These are phyloP conservation scores for Seira musarum DNA, from an alignment of 2,888 invertebrate species.

Conservation along the genomic window DNA sequence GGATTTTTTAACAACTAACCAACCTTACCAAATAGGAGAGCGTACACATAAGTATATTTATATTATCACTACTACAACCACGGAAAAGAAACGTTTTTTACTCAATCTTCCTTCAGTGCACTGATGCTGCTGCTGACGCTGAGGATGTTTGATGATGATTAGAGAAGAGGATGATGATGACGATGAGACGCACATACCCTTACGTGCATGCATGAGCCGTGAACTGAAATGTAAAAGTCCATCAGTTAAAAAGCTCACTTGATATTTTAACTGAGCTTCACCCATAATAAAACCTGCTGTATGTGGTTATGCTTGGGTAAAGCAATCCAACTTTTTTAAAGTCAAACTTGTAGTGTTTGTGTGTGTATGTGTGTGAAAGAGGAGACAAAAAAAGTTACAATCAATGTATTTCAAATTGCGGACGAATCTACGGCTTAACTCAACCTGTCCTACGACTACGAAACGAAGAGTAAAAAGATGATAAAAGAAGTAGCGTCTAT, in stretches of 20 bases:
- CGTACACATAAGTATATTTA: background rate
- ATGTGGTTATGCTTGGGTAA: slow-evolving; percentile 3
- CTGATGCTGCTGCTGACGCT: background rate
- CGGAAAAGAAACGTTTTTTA: background rate
- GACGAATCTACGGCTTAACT: background rate
- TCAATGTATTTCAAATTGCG: no score
- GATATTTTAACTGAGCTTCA: background rate
- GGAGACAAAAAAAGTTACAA: background rate
- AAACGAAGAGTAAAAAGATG: background rate
- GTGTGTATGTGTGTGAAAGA: background rate
- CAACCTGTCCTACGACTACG: background rate
- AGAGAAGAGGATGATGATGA: slow-evolving; percentile 23
- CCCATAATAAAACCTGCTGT: background rate
- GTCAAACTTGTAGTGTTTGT: background rate
- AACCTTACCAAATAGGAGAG: background rate
- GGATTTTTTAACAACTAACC: background rate
- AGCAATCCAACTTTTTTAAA: background rate
- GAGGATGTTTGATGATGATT: slow-evolving; percentile 7
- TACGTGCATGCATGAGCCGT: background rate
- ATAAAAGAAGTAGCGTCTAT: background rate
- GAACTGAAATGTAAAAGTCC: slow-evolving; percentile 9
- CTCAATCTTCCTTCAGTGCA: background rate
- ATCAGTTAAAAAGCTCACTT: background rate
- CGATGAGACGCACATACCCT: background rate
- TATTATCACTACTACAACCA: background rate